Evolutionary conservation across 2,888 invertebrate species (phyloP).

Genomic region (Stenotaenia linearis): DNA sequence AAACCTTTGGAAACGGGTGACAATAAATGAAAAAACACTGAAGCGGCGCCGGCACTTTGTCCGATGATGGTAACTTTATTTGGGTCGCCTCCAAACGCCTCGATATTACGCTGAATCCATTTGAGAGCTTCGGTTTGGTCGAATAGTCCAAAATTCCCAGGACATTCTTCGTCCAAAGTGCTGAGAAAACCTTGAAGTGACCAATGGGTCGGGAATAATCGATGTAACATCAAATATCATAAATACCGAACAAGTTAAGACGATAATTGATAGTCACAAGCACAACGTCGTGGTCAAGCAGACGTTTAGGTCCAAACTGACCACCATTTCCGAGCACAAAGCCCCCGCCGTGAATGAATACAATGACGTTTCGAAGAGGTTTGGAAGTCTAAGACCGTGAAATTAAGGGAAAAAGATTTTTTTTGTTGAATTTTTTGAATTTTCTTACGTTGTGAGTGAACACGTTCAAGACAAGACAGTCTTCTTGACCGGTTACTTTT

Average conservation of each 20-base stretch:
- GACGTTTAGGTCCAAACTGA: not conserved
- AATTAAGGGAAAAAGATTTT: no score
- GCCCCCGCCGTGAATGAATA: constrained; percentile 28
- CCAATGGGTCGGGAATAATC: not conserved
- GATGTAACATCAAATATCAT: not conserved
- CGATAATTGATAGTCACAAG: constrained; percentile 30
- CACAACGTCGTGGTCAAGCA: constrained; percentile 27
- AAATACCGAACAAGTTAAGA: not conserved
- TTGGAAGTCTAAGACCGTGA: no score
- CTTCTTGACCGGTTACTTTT: constrained; percentile 10
- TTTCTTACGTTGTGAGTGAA: not conserved
- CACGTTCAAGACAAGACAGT: constrained; percentile 28
- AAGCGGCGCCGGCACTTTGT: not conserved
- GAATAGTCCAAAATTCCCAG: not conserved
- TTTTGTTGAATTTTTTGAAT: not conserved
- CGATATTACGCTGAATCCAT: not conserved
- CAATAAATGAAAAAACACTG: not conserved
- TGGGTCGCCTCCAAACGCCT: constrained; percentile 18
- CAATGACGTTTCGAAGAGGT: not conserved
- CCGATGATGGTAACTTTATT: not conserved
- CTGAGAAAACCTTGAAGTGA: not conserved
- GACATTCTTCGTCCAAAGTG: not conserved
- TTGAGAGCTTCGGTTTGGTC: constrained; percentile 15
- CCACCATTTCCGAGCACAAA: not conserved
- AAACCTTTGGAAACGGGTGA: not conserved